Percentiles rank a stretch among this genome's conserved stretches.
These are phyloP conservation scores for Tragelaphus buxtoni DNA, from an alignment of 2,113 vertebrate genomes.

Conservation along the genomic window DNA sequence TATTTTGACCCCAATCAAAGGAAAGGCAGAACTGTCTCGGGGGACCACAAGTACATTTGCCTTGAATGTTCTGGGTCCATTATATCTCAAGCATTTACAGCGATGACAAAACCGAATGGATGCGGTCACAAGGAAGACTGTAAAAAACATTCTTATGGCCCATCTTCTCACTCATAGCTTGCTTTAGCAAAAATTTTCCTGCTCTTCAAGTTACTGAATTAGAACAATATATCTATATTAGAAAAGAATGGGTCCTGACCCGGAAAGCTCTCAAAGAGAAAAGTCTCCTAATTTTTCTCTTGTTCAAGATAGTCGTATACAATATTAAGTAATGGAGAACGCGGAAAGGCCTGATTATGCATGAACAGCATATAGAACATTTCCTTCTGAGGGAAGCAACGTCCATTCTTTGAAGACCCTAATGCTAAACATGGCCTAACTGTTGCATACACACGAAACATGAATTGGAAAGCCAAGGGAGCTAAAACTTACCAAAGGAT, in stretches of 20 bases:
- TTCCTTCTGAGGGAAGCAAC: not conserved
- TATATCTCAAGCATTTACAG: constrained; percentile 42
- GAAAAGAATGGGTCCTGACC: not conserved
- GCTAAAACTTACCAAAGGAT: not conserved
- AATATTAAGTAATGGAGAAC: not conserved
- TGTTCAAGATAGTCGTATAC: not conserved
- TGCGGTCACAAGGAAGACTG: not conserved
- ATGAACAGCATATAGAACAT: not conserved
- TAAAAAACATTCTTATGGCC: not conserved
- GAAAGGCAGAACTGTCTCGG: not conserved
- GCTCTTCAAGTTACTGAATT: constrained; percentile 17
- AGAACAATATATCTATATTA: not conserved
- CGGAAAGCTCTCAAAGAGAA: constrained; percentile 17
- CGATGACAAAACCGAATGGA: not conserved
- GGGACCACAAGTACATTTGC: not conserved
- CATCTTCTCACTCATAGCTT: not conserved
- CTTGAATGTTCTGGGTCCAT: not conserved
- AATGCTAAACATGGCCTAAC: not conserved
- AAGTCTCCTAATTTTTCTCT: not conserved
- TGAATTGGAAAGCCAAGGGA: not conserved
- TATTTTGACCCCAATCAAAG: not conserved
- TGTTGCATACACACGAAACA: not conserved
- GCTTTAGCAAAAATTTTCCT: not conserved
- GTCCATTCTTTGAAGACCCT: constrained; percentile 4
- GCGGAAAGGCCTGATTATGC: not conserved